Conservation (phyloP, 2,113 vertebrate species). For the Thermophis baileyi region DNA sequence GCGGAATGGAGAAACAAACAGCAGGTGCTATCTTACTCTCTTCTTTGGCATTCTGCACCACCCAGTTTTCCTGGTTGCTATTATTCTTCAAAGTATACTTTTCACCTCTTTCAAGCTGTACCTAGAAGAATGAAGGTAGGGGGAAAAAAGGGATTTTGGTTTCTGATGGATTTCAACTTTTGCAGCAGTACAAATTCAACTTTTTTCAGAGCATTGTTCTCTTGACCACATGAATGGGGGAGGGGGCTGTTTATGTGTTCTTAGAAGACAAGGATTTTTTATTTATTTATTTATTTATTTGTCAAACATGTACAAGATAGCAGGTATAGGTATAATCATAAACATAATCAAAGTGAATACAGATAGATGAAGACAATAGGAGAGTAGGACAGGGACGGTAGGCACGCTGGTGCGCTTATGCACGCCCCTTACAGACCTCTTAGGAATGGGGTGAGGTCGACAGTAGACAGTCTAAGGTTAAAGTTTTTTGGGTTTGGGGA, state of each 20-base stretch:
- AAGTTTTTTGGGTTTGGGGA: too few species aligned
- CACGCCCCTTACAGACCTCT: too few species aligned
- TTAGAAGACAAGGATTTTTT: not conserved
- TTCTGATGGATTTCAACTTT: not conserved
- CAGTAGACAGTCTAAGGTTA: too few species aligned
- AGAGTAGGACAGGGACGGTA: too few species aligned
- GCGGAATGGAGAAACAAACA: slow-evolving; percentile 85
- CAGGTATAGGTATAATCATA: too few species aligned
- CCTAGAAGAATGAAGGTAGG: slow-evolving; percentile 61
- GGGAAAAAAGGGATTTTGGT: not conserved
- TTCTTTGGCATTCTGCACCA: slow-evolving; percentile 69
- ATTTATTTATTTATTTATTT: too few species aligned
- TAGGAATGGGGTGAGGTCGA: too few species aligned
- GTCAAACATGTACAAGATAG: too few species aligned
- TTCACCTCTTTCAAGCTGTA: slow-evolving; percentile 78
- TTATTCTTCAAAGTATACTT: slow-evolving; percentile 81
- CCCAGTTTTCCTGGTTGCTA: slow-evolving; percentile 79
- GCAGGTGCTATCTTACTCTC: slow-evolving; percentile 77
- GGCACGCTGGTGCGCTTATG: too few species aligned
- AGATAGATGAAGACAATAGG: too few species aligned
- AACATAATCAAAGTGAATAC: too few species aligned
- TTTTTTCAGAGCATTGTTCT: not conserved
- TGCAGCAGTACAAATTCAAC: not conserved
- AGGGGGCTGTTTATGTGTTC: not conserved
- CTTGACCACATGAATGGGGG: not conserved